Evolutionary conservation across 1,140 invertebrate species (phyloP).

Genomic region (Apis dorsata): DNA sequence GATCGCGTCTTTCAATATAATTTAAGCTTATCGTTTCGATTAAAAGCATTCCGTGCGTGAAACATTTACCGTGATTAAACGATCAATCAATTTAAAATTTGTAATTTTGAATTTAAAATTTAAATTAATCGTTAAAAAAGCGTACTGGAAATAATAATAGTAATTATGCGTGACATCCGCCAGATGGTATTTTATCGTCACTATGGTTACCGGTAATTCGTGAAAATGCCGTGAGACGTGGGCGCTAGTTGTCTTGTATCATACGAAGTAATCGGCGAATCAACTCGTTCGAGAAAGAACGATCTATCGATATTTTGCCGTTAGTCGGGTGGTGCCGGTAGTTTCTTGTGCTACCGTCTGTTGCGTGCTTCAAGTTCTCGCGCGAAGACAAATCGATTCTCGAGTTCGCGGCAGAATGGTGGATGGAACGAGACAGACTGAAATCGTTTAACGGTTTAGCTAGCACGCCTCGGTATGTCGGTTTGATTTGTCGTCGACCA

Average conservation of each 20-base stretch:
- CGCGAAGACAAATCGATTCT: constrained; percentile 21
- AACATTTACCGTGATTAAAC: constrained; percentile 16
- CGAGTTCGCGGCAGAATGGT: not conserved
- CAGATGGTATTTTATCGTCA: too few relatives aligned
- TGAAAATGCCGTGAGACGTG: constrained; percentile 67
- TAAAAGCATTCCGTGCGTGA: constrained; percentile 31
- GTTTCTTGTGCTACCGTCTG: not conserved
- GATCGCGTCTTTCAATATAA: constrained; percentile 12
- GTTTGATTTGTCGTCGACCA: constrained; percentile 40
- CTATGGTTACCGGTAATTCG: not conserved
- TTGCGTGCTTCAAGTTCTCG: constrained; percentile 3
- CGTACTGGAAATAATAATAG: too few relatives aligned
- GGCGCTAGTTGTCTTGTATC: constrained; percentile 75
- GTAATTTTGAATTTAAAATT: not conserved
- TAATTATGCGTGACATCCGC: not conserved
- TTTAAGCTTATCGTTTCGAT: constrained; percentile 33
- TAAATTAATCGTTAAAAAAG: not conserved
- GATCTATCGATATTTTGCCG: not conserved
- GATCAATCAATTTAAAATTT: not conserved
- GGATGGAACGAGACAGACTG: constrained; percentile 6
- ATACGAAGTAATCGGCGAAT: constrained; percentile 39
- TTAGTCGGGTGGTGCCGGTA: constrained; percentile 15
- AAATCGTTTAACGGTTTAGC: constrained; percentile 6
- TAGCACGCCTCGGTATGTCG: not conserved
- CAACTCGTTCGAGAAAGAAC: constrained; percentile 5